These are phyloP conservation scores for Tapirus terrestris DNA, from an alignment of 2,113 vertebrate species.

Conservation along the genomic window DNA sequence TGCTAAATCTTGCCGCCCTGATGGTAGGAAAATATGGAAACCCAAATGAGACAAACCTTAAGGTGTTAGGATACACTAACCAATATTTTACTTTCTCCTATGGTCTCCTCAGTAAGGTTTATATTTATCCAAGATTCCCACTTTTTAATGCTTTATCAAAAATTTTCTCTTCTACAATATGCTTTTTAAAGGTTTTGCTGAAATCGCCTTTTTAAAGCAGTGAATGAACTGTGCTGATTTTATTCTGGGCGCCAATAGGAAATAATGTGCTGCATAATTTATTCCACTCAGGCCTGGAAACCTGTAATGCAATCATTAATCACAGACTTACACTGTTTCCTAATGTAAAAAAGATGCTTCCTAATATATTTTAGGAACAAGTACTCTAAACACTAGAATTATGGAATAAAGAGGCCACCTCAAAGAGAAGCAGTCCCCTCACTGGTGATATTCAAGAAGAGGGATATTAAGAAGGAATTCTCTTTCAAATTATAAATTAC, in stretches of 20 bases:
- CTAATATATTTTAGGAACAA: background rate
- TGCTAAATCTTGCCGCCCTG: background rate
- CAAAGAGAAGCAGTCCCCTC: background rate
- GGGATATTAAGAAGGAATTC: background rate
- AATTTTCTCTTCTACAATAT: background rate
- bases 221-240: background rate
- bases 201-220: constrained; percentile 18
- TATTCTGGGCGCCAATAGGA: background rate
- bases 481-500: background rate
- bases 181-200: background rate
- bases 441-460: background rate
- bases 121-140: background rate
- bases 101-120: background rate
- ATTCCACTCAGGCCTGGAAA: constrained; percentile 48
- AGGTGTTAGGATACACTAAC: background rate
- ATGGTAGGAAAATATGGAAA: background rate
- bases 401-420: background rate
- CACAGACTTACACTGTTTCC: background rate
- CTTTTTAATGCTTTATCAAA: constrained; percentile 18
- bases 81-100: background rate
- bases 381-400: background rate
- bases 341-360: constrained; percentile 58
- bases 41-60: background rate
- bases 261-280: constrained; percentile 1
- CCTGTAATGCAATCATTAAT: background rate